phyloP scores from a whole-genome alignment of 2,797 vertebrate genomes.

The Pangasius krempfi region DNA sequence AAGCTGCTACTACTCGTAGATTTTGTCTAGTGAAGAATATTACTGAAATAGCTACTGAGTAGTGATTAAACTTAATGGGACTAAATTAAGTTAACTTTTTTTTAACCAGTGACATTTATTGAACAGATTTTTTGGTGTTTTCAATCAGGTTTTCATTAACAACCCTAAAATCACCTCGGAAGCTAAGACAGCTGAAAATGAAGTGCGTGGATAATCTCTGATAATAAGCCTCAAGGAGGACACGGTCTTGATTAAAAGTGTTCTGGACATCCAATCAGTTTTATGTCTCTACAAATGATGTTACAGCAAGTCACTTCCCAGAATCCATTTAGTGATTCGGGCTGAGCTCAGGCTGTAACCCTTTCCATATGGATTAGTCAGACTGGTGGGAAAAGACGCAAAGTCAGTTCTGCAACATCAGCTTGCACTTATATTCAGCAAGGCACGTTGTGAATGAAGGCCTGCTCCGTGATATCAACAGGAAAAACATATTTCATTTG shows the following conservation, averaged over 20 bases:
- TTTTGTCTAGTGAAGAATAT: background rate
- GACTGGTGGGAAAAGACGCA: constrained; percentile 10
- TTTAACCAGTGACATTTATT: background rate
- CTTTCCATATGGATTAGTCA: constrained; percentile 10
- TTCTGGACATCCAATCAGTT: constrained; percentile 13
- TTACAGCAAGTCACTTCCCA: constrained; percentile 23
- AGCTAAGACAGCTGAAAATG: constrained; percentile 6
- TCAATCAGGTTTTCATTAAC: constrained; percentile 12
- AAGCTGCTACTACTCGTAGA: background rate
- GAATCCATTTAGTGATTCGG: constrained; percentile 31
- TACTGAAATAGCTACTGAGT: background rate
- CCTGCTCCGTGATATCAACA: background rate
- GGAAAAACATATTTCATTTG: background rate
- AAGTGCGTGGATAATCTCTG: constrained; percentile 4
- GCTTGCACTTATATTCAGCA: background rate
- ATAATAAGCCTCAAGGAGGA: constrained; percentile 19
- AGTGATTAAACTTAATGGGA: background rate
- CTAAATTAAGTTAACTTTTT: background rate
- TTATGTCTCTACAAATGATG: constrained; percentile 24
- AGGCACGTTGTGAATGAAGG: background rate
- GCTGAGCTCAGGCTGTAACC: background rate
- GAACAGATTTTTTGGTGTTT: background rate
- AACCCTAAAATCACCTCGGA: background rate
- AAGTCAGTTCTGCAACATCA: background rate
- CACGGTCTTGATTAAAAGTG: constrained; percentile 26